phyloP scores from a whole-genome alignment of 2,888 invertebrate genomes.

The Drosophila nr. perissopoda region DNA sequence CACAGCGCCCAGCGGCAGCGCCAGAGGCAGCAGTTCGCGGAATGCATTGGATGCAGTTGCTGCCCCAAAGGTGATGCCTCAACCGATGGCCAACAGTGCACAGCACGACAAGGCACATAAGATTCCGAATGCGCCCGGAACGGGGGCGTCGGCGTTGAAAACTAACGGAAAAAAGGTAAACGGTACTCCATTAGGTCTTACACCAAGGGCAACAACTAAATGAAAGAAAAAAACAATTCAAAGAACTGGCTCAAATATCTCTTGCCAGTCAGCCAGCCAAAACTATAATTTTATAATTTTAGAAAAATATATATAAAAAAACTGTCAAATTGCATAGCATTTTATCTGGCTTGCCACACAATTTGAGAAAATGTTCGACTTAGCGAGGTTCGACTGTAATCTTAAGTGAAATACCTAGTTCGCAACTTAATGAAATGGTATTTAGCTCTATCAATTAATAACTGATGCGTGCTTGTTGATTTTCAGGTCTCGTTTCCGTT shows the following conservation, averaged over 20 bases:
- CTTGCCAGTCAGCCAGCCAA: slow-evolving; percentile 17
- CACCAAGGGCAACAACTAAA: slow-evolving; percentile 45
- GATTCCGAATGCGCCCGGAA: slow-evolving; percentile 28
- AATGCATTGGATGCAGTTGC: slow-evolving; percentile 58
- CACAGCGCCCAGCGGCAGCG: slow-evolving; percentile 87
- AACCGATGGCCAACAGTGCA: slow-evolving; percentile 24
- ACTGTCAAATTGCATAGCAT: neutral
- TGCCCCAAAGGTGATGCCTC: slow-evolving; percentile 38
- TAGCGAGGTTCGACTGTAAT: neutral
- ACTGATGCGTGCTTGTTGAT: slow-evolving; percentile 15
- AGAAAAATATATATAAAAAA: neutral
- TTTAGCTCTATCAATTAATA: slow-evolving; percentile 30
- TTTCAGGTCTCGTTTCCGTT: slow-evolving; percentile 88
- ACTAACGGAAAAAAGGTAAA: slow-evolving; percentile 85
- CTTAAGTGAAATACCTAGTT: slow-evolving; percentile 3
- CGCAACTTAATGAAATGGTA: slow-evolving; percentile 4
- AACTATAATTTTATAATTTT: slow-evolving; percentile 2
- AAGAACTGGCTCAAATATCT: slow-evolving; percentile 58
- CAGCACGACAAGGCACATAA: slow-evolving; percentile 57
- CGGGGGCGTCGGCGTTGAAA: slow-evolving; percentile 75
- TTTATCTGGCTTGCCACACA: neutral
- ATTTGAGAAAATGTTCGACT: neutral
- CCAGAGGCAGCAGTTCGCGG: slow-evolving; percentile 30
- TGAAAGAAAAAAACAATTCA: neutral
- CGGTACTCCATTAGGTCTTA: slow-evolving; percentile 80